phyloP scores from a whole-genome alignment of 2,888 invertebrate species.

The Scrobipalpa atriplicella region DNA sequence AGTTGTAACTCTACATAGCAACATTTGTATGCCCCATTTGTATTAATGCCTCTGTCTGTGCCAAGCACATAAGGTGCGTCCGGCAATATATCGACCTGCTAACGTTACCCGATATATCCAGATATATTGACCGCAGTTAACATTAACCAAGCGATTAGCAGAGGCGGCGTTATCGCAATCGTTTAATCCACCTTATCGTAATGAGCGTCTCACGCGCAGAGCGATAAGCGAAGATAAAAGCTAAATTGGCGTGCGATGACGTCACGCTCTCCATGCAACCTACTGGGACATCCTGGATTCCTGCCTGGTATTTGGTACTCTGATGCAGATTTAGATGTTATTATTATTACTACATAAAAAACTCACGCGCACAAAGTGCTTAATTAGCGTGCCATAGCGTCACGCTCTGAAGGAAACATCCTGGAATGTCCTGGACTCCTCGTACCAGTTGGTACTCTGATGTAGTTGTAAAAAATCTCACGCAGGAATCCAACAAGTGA shows the following conservation, averaged over 20 bases:
- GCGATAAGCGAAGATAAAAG: neutral
- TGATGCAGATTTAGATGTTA: neutral
- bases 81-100: slow-evolving; percentile 1
- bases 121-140: too few species aligned
- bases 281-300: neutral
- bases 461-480: neutral
- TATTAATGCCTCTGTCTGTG: neutral
- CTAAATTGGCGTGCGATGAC: slow-evolving; percentile 9
- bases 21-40: too few species aligned
- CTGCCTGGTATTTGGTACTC: neutral
- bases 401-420: neutral
- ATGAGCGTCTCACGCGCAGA: slow-evolving; percentile 28
- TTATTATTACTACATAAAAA: too few species aligned
- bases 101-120: too few species aligned
- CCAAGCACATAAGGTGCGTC: slow-evolving; percentile 14
- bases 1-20: too few species aligned
- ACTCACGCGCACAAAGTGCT: too few species aligned
- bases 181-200: slow-evolving; percentile 28
- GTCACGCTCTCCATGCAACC: neutral
- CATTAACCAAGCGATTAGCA: slow-evolving; percentile 6
- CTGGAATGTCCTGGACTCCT: neutral
- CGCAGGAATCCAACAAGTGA: too few species aligned
- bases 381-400: too few species aligned
- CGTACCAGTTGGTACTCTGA: neutral
- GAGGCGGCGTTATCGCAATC: slow-evolving; percentile 13